phyloP scores from a whole-genome alignment of 2,797 vertebrate genomes.

The Rachycentron canadum region DNA sequence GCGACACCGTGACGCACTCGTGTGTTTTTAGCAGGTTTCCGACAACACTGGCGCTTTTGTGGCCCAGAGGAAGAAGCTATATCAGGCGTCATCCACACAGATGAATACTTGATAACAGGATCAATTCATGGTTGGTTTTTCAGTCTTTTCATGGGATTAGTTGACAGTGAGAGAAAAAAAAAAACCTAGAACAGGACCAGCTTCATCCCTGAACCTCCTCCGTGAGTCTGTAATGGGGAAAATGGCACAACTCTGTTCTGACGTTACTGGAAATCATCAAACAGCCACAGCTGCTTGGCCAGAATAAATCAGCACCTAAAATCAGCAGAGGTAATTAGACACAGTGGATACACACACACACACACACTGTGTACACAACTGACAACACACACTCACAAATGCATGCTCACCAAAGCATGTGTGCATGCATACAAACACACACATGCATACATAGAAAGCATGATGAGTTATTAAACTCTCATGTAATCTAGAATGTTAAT shows the following conservation, averaged over 20 bases:
- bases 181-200: background rate
- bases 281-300: conserved; percentile 44
- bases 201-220: conserved; percentile 3
- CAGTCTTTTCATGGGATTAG: conserved; percentile 28
- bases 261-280: conserved; percentile 29
- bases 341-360: conserved; percentile 32
- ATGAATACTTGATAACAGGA: background rate
- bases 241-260: conserved; percentile 17
- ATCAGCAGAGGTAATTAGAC: conserved; percentile 76
- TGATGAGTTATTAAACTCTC: conserved; percentile 24
- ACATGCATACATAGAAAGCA: conserved; percentile 36
- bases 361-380: background rate
- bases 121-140: background rate
- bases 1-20: too few relatives aligned
- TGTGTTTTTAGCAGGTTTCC: background rate
- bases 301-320: conserved; percentile 79
- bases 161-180: conserved; percentile 11
- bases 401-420: conserved; percentile 24
- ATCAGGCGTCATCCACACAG: background rate
- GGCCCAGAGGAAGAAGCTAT: background rate
- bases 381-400: conserved; percentile 24
- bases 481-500: conserved; percentile 43
- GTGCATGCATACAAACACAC: conserved; percentile 41
- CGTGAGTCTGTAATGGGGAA: conserved; percentile 5
- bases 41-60: background rate